Conservation (phyloP, 2,113 vertebrate species). For the Phrynocephalus versicolor region DNA sequence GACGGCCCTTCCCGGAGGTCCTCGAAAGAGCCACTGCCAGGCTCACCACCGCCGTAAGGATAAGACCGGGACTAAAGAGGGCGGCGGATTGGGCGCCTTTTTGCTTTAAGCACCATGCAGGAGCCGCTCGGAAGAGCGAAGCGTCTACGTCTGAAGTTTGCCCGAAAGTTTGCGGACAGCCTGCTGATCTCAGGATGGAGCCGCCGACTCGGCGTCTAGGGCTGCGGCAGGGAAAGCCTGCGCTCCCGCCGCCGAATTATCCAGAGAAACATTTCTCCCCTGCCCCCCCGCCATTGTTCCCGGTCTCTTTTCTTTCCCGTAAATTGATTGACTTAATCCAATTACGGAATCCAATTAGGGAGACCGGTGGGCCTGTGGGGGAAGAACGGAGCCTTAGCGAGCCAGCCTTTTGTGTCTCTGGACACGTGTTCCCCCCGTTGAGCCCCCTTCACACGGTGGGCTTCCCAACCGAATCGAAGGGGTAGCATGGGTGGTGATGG, state of each 20-base stretch:
- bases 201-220: constrained; percentile 34
- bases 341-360: not conserved
- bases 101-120: too few species aligned
- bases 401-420: not conserved
- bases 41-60: too few species aligned
- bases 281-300: not conserved
- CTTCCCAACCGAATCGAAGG: not conserved
- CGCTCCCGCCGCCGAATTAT: constrained; percentile 23
- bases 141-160: constrained; percentile 29
- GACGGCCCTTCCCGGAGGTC: too few species aligned
- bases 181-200: too few species aligned
- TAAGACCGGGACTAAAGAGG: too few species aligned
- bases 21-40: not conserved
- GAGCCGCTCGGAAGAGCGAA: not conserved
- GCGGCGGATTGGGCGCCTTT: too few species aligned
- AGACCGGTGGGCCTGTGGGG: not conserved
- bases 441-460: not conserved
- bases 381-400: too few species aligned
- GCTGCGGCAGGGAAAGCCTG: not conserved
- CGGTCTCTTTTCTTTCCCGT: constrained; percentile 9
- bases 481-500: not conserved
- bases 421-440: not conserved
- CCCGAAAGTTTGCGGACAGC: too few species aligned
- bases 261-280: constrained; percentile 12
- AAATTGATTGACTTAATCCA: constrained; percentile 34